Evolutionary conservation across 2,797 vertebrate genomes (phyloP).

Genomic region (Channallabes apus): DNA sequence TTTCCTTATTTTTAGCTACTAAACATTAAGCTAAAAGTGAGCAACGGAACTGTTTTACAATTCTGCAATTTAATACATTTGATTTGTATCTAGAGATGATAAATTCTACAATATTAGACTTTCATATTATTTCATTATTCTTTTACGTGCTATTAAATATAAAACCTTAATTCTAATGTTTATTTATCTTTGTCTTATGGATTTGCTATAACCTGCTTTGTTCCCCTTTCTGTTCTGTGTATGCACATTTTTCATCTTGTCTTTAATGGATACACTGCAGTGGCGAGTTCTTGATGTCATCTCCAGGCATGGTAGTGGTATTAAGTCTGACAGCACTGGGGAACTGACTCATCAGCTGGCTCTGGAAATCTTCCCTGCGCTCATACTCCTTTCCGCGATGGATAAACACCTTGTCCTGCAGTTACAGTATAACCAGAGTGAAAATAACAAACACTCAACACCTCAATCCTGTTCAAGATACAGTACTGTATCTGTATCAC

Average conservation of each 20-base stretch:
- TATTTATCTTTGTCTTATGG: neutral
- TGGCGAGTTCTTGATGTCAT: conserved; percentile 81
- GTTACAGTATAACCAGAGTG: neutral
- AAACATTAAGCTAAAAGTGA: too few relatives aligned
- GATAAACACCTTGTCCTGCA: conserved; percentile 97
- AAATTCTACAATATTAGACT: neutral
- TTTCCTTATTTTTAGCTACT: neutral
- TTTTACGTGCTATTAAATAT: neutral
- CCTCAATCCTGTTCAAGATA: neutral
- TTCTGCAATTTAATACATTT: neutral
- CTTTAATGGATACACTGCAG: conserved; percentile 89
- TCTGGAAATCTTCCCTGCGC: conserved; percentile 94
- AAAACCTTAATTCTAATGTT: neutral
- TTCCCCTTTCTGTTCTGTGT: neutral
- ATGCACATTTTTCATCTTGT: neutral
- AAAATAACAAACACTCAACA: neutral
- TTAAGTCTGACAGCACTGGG: conserved; percentile 90
- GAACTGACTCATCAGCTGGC: conserved; percentile 92
- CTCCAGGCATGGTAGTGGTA: conserved; percentile 87
- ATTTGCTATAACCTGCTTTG: neutral
- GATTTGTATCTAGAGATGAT: neutral
- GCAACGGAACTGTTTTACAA: neutral
- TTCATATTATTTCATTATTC: too few relatives aligned
- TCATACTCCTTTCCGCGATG: conserved; percentile 98
- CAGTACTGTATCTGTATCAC: neutral